Percentiles rank a stretch among this genome's conserved stretches.
Conservation (phyloP, 2,797 vertebrate species). For the Periophthalmus magnuspinnatus region DNA sequence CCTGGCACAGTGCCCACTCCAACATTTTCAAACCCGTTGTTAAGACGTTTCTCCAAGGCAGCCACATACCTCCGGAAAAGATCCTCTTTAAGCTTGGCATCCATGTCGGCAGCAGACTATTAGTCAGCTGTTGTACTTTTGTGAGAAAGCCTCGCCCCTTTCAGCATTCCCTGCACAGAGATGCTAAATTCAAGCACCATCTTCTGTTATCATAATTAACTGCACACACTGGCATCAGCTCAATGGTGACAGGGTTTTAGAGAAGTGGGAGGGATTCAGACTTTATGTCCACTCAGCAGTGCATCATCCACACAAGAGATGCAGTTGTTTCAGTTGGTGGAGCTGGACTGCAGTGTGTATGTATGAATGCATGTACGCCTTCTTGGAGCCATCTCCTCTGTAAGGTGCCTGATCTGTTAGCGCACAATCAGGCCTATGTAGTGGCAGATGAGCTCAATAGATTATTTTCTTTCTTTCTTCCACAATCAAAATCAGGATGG, state of each 20-base stretch:
- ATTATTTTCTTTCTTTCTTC: constrained; percentile 29
- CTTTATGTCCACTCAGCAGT: constrained; percentile 56
- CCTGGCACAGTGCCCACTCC: constrained; percentile 61
- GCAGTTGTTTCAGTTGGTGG: constrained; percentile 47
- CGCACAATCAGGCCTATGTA: constrained; percentile 40
- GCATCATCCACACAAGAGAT: constrained; percentile 50
- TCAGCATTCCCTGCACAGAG: constrained; percentile 57
- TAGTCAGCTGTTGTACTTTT: constrained; percentile 63
- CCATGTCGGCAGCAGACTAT: constrained; percentile 79
- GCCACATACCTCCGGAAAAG: constrained; percentile 94
- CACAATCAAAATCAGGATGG: constrained; percentile 14
- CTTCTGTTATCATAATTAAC: constrained; percentile 58
- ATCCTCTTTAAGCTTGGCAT: constrained; percentile 97
- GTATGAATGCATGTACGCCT: constrained; percentile 23
- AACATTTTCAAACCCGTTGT: constrained; percentile 64
- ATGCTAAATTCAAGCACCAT: constrained; percentile 64
- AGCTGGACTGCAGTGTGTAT: constrained; percentile 50
- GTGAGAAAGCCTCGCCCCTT: constrained; percentile 58
- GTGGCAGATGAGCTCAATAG: constrained; percentile 29
- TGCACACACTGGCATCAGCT: constrained; percentile 39
- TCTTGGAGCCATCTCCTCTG: constrained; percentile 57
- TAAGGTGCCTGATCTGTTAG: constrained; percentile 50
- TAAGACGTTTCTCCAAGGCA: constrained; percentile 88
- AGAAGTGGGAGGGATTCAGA: constrained; percentile 39
- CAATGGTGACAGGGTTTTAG: constrained; percentile 38